phyloP scores from a whole-genome alignment of 2,888 invertebrate genomes.

The Chrysopilus asiliformis region DNA sequence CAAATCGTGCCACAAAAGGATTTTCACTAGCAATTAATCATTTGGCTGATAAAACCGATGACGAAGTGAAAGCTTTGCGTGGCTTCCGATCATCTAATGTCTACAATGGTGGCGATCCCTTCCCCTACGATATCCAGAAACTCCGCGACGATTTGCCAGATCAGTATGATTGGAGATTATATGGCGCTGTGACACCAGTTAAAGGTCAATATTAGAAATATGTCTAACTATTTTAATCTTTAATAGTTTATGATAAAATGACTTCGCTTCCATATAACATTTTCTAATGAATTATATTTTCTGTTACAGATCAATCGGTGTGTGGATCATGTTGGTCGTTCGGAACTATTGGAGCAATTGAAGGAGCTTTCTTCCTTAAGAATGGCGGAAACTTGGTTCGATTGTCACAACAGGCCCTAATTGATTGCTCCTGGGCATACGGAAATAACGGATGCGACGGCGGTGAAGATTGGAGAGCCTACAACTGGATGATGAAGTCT shows the following conservation, averaged over 20 bases:
- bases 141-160: slow-evolving; percentile 50
- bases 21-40: slow-evolving; percentile 75
- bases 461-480: slow-evolving; percentile 90
- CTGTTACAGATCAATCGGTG: slow-evolving; percentile 85
- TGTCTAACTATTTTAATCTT: too few relatives aligned
- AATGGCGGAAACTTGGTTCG: slow-evolving; percentile 66
- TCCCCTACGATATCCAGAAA: slow-evolving; percentile 52
- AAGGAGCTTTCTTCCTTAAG: slow-evolving; percentile 79
- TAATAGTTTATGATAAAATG: too few relatives aligned
- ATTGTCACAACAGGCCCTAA: slow-evolving; percentile 83
- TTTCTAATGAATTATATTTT: too few relatives aligned
- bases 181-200: slow-evolving; percentile 87
- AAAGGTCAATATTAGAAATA: too few relatives aligned
- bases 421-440: slow-evolving; percentile 94
- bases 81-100: slow-evolving; percentile 49
- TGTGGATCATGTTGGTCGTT: slow-evolving; percentile 98
- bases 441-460: slow-evolving; percentile 97
- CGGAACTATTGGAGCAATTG: slow-evolving; percentile 84
- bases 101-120: slow-evolving; percentile 62
- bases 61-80: slow-evolving; percentile 60
- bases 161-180: slow-evolving; percentile 78
- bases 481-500: slow-evolving; percentile 83
- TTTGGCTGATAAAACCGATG: slow-evolving; percentile 66
- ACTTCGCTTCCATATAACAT: too few relatives aligned
- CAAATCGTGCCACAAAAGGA: slow-evolving; percentile 59